Base-by-base conservation (phyloP, 2,888 invertebrate species). In the Rotaria socialis region DNA sequence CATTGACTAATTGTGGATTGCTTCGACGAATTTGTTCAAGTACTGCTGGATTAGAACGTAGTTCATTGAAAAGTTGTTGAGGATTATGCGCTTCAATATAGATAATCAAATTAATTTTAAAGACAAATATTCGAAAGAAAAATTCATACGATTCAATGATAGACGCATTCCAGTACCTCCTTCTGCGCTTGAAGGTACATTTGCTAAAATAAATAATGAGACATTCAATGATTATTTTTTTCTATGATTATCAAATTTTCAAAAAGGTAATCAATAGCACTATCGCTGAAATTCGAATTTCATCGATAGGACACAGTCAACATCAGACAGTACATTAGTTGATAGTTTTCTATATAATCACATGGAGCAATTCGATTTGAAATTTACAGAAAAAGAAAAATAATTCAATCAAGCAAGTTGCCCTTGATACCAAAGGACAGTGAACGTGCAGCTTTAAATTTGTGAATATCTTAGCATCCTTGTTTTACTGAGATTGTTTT, bases 1-100 rank as follows among this genome's bases (percentile, higher is more conserved):
- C 85, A 41, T 80, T 52, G 14, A 67, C 85, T 84, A 86, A 43
- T 43, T 85, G 85, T 50, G 86, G 86, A 56, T 85, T 43, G 41
- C 80, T 24, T 56, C 56, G 86, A 35, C 84, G 56, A 56, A 86
- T 24, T 56, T 24, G 10, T 35, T 85, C 67, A 16, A 86, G 55
- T n/a, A 75, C 22, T 0, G 50, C n/a, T 47, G 85, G 85, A 85
- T 86, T 56, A 27, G 85, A 85, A 47, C 80, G 80, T n/a, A 80
- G 4, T 10, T 47, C 11, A 24, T 43, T n/a, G n/a, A 80, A 47
- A 8, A 80, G 14, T 10, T 80, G 43, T n/a, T n/a, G 47, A n/a
- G 80, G 80, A 47, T 47, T 80, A 2, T 10, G 24, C 10, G 80
- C 80, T 80, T 47, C 0, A 80, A 80, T 24, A 80, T 7, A 24